These are phyloP conservation scores for Muscina levida DNA, from an alignment of 2,888 invertebrate species.

Conservation along the genomic window DNA sequence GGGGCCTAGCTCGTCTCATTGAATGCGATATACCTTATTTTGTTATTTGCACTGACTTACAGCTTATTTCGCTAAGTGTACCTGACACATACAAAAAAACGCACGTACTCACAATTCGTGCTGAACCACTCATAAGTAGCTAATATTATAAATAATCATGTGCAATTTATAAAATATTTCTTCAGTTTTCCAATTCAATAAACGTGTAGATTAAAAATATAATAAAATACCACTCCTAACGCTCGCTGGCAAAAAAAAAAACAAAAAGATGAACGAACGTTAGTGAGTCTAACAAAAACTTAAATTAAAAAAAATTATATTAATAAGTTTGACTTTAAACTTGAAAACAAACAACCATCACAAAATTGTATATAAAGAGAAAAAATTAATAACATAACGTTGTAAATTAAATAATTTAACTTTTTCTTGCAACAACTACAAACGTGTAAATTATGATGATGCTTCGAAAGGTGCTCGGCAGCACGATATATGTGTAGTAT, in stretches of 20 bases:
- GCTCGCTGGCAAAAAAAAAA: background rate
- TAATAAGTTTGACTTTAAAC: background rate
- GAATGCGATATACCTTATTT: too few species aligned
- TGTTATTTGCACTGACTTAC: too few species aligned
- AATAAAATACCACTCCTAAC: background rate
- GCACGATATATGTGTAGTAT: conserved; percentile 46
- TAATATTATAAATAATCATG: too few species aligned
- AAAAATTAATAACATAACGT: conserved; percentile 30
- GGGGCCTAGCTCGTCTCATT: too few species aligned
- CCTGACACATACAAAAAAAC: too few species aligned
- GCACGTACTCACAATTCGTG: too few species aligned
- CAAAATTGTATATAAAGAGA: conserved; percentile 7
- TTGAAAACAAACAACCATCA: conserved; percentile 19
- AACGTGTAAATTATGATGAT: background rate
- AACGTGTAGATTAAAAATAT: background rate
- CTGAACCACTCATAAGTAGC: too few species aligned
- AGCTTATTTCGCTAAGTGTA: too few species aligned
- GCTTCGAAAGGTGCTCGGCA: conserved; percentile 15
- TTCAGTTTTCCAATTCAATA: background rate
- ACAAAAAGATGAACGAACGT: background rate
- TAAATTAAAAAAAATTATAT: too few species aligned
- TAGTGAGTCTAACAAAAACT: background rate
- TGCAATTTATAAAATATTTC: too few species aligned
- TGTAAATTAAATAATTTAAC: conserved; percentile 34
- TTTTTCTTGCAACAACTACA: background rate